These are phyloP conservation scores for Ennomos quercinarius DNA, from an alignment of 2,888 invertebrate genomes.

Conservation along the genomic window DNA sequence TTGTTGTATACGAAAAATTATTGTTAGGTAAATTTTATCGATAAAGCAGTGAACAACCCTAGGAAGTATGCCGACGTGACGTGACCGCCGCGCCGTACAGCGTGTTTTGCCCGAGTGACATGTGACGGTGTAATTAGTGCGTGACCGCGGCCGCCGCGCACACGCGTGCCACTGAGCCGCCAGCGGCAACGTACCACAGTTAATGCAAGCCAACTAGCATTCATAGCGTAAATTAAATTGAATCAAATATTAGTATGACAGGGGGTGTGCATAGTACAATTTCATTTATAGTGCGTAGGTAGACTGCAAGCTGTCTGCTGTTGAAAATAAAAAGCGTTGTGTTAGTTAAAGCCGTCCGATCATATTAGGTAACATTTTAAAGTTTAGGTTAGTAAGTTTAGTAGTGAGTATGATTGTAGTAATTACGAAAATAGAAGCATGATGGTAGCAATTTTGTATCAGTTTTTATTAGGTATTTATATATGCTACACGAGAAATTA, in stretches of 20 bases:
- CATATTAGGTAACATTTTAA: too few species aligned
- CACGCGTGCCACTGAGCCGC: conserved; percentile 36
- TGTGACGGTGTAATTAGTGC: conserved; percentile 80
- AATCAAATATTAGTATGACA: conserved; percentile 14
- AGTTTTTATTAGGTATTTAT: too few species aligned
- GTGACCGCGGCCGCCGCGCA: conserved; percentile 56
- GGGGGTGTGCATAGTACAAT: neutral
- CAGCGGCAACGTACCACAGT: conserved; percentile 24
- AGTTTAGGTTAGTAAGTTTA: too few species aligned
- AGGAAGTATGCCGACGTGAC: conserved; percentile 16
- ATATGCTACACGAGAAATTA: too few species aligned
- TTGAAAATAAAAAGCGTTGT: too few species aligned
- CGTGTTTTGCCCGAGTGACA: conserved; percentile 75
- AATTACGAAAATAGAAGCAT: too few species aligned
- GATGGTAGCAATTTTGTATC: too few species aligned
- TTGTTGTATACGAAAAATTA: too few species aligned
- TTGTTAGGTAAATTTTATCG: neutral
- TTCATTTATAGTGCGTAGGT: too few species aligned
- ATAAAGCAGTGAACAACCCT: neutral
- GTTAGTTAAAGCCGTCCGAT: too few species aligned
- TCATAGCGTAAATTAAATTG: conserved; percentile 15
- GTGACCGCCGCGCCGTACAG: conserved; percentile 41
- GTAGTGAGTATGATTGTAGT: too few species aligned
- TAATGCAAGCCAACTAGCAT: conserved; percentile 25
- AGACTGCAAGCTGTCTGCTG: too few species aligned